Conservation (phyloP, 1,140 invertebrate species). For the Doryteuthis pealeii region DNA sequence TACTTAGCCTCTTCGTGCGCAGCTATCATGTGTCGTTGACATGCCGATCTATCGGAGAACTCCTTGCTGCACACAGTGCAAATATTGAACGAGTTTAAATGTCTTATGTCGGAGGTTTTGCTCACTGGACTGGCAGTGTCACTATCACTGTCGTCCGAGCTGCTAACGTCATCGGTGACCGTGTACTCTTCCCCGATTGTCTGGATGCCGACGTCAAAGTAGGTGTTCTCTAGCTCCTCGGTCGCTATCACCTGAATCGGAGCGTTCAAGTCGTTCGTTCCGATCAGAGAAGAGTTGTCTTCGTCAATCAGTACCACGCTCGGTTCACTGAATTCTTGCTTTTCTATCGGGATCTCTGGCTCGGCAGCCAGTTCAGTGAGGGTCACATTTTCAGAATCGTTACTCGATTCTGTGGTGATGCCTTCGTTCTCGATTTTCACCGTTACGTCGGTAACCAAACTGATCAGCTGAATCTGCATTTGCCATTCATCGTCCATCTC, state of each 20-base stretch:
- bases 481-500: not conserved
- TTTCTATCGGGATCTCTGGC: not conserved
- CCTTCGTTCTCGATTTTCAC: not conserved
- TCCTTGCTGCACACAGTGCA: not conserved
- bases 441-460: not conserved
- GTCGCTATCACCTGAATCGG: not conserved
- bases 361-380: not conserved
- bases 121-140: too few relatives aligned
- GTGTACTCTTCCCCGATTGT: constrained; percentile 5
- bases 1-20: constrained; percentile 2
- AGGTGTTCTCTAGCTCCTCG: not conserved
- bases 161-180: not conserved
- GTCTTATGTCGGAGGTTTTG: too few relatives aligned
- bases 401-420: not conserved
- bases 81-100: not conserved
- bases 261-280: not conserved
- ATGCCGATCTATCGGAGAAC: not conserved
- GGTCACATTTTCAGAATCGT: not conserved
- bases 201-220: not conserved
- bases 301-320: not conserved
- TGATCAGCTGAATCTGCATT: not conserved
- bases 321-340: not conserved
- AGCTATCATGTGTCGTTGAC: constrained; percentile 2
- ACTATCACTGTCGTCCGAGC: not conserved
- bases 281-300: not conserved